A percentile compares a stretch with the other conserved stretches of the same genome.
Conservation (phyloP, 30 jellyfish, hydroid and myxozoan genomes). For the Aurelia sp. region DNA sequence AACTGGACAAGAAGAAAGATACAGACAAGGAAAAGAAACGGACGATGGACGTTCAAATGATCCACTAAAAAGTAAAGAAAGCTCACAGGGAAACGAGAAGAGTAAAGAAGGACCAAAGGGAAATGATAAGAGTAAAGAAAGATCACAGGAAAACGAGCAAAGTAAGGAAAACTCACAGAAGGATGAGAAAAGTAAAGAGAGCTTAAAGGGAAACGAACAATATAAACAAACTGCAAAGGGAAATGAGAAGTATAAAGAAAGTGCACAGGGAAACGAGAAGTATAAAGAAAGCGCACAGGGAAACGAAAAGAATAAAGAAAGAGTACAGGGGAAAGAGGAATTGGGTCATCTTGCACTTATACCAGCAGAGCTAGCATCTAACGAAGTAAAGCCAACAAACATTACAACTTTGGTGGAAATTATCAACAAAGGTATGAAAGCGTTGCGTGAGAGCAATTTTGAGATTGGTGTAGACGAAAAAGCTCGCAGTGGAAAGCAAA, state of each 20-base stretch:
- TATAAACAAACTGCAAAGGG: not conserved
- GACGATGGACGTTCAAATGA: too few relatives aligned
- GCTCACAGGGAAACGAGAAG: too few relatives aligned
- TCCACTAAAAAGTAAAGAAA: too few relatives aligned
- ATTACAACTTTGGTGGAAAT: conserved; percentile 38
- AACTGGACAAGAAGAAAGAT: too few relatives aligned
- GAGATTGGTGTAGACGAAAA: conserved; percentile 33
- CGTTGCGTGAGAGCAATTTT: conserved; percentile 56
- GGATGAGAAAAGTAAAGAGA: not conserved
- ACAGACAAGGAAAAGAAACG: too few relatives aligned
- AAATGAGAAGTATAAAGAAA: not conserved
- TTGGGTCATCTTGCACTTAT: not conserved
- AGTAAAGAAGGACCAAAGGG: too few relatives aligned
- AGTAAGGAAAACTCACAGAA: too few relatives aligned
- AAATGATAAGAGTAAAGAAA: not conserved
- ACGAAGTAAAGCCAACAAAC: conserved; percentile 9
- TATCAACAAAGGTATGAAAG: conserved; percentile 64
- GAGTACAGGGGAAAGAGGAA: not conserved
- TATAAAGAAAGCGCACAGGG: not conserved
- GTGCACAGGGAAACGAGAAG: not conserved
- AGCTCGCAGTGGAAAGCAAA: not conserved
- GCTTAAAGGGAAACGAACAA: not conserved
- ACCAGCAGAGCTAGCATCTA: not conserved
- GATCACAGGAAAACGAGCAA: not conserved
- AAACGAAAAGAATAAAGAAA: not conserved